Evolutionary conservation across 2,113 vertebrate species (phyloP).

Genomic region (Eurypyga helias): DNA sequence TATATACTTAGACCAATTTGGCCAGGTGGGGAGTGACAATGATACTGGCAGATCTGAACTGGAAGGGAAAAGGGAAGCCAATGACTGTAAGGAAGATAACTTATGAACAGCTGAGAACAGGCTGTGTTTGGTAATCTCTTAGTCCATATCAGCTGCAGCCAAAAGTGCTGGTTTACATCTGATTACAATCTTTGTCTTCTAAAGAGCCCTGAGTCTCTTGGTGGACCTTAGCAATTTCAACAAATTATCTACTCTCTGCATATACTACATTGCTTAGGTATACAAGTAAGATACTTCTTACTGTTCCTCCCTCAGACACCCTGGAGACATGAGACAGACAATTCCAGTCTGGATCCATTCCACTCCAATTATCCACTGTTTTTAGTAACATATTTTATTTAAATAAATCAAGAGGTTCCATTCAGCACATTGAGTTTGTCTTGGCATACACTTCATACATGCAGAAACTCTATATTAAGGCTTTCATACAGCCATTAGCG

Average conservation of each 20-base stretch:
- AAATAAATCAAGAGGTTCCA: slow-evolving; percentile 67
- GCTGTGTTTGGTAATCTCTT: background rate
- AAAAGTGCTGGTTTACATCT: slow-evolving; percentile 15
- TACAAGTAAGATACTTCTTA: slow-evolving; percentile 12
- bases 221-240: slow-evolving; percentile 3
- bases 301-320: slow-evolving; percentile 32
- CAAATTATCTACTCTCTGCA: slow-evolving; percentile 39
- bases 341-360: slow-evolving; percentile 58
- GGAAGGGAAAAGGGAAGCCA: background rate
- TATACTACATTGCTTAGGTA: background rate
- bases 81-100: background rate
- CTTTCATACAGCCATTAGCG: slow-evolving; percentile 34
- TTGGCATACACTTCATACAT: slow-evolving; percentile 58
- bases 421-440: slow-evolving; percentile 59
- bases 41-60: background rate
- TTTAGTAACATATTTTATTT: slow-evolving; percentile 63
- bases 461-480: slow-evolving; percentile 55
- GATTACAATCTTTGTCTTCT: slow-evolving; percentile 47
- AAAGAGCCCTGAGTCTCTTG: background rate
- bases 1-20: background rate
- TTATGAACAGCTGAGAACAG: background rate
- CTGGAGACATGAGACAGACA: slow-evolving; percentile 52
- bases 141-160: background rate
- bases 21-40: background rate
- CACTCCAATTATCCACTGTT: slow-evolving; percentile 60